Evolutionary conservation across 1,140 invertebrate genomes (phyloP).

Genomic region (Heliconius hewitsoni): DNA sequence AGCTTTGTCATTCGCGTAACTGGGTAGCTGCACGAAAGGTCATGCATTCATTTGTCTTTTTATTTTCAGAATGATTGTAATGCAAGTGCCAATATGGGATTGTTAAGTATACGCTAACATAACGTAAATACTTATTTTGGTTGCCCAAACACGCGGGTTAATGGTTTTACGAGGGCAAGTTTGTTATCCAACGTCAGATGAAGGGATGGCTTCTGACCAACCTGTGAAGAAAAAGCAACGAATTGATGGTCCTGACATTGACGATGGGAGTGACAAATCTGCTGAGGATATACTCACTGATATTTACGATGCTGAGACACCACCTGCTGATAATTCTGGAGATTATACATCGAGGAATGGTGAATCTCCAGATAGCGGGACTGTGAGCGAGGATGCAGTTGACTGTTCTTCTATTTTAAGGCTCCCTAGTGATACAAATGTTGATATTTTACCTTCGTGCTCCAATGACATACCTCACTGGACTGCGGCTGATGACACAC

Average conservation of each 20-base stretch:
- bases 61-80: slow-evolving; percentile 63
- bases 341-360: slow-evolving; percentile 68
- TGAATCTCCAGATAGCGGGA: slow-evolving; percentile 74
- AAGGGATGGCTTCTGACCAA: slow-evolving; percentile 85
- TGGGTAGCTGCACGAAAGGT: slow-evolving; percentile 79
- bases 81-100: slow-evolving; percentile 28
- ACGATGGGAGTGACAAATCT: slow-evolving; percentile 81
- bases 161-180: slow-evolving; percentile 59
- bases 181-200: slow-evolving; percentile 70
- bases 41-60: slow-evolving; percentile 74
- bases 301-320: slow-evolving; percentile 67
- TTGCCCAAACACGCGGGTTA: slow-evolving; percentile 40
- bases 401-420: slow-evolving; percentile 70
- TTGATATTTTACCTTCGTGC: slow-evolving; percentile 64
- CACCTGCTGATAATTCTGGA: slow-evolving; percentile 58
- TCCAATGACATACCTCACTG: slow-evolving; percentile 62
- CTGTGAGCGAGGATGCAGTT: slow-evolving; percentile 77
- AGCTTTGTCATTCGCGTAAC: slow-evolving; percentile 80
- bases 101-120: slow-evolving; percentile 25
- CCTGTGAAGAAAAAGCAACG: slow-evolving; percentile 89
- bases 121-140: slow-evolving; percentile 27
- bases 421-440: slow-evolving; percentile 56
- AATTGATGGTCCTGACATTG: slow-evolving; percentile 82
- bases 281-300: slow-evolving; percentile 69
- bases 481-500: slow-evolving; percentile 66